Percentiles rank a stretch among this genome's conserved stretches.
Conservation (phyloP, 2,113 vertebrate genomes). For the Solenodon paradoxus region DNA sequence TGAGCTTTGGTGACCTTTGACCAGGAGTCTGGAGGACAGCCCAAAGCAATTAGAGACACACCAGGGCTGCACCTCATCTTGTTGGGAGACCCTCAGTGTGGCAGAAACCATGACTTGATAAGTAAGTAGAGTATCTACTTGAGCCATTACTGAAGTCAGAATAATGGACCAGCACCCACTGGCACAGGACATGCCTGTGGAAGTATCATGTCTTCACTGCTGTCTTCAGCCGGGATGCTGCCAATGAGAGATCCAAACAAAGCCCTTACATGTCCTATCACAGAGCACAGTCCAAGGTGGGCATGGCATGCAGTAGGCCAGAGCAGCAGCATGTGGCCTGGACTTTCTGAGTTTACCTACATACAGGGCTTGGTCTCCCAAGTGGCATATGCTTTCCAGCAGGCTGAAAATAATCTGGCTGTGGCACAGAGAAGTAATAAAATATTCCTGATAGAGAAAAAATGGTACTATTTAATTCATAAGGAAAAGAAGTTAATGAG, state of each 20-base stretch:
- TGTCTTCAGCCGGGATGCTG: neutral
- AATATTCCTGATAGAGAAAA: neutral
- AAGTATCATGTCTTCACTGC: no score
- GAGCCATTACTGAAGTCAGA: neutral
- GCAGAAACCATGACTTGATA: neutral
- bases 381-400: neutral
- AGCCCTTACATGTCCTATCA: neutral
- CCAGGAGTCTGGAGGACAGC: neutral
- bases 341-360: neutral
- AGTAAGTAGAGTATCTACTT: no score
- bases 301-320: fast-evolving
- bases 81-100: neutral
- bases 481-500: constrained; percentile 72
- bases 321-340: fast-evolving
- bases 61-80: neutral
- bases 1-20: neutral
- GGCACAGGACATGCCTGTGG: neutral
- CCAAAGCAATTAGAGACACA: neutral
- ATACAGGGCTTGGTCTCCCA: neutral
- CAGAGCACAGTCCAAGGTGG: neutral
- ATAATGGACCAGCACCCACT: neutral
- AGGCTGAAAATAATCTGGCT: neutral
- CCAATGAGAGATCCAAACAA: neutral
- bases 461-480: constrained; percentile 64
- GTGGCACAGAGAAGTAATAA: constrained; percentile 39